Percentiles rank a stretch among this genome's conserved stretches.
phyloP scores from a whole-genome alignment of 2,113 vertebrate species.

The Gila orcuttii region DNA sequence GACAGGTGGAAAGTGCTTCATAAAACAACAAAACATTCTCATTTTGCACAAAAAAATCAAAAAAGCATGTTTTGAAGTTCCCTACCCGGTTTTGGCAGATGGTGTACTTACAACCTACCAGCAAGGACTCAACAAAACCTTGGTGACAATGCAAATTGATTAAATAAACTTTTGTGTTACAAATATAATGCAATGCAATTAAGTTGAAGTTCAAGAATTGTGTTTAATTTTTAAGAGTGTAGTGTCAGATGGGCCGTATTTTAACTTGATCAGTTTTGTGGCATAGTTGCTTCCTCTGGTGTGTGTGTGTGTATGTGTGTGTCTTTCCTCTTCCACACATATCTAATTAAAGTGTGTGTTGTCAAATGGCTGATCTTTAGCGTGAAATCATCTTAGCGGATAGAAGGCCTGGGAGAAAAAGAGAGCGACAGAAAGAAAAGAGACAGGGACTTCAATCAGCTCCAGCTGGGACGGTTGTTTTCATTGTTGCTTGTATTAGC shows the following conservation, averaged over 20 bases:
- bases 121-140: background rate
- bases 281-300: background rate
- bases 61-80: background rate
- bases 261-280: background rate
- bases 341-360: slow-evolving; percentile 86
- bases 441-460: slow-evolving; percentile 84
- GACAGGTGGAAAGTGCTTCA: background rate
- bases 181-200: background rate
- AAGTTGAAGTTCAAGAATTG: background rate
- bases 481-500: slow-evolving; percentile 84
- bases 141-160: background rate
- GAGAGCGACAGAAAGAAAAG: slow-evolving; percentile 71
- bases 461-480: slow-evolving; percentile 80
- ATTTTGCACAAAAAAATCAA: background rate
- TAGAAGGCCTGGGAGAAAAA: slow-evolving; percentile 27
- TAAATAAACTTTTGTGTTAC: background rate
- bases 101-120: background rate
- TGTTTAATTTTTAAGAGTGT: too few relatives aligned
- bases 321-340: slow-evolving; percentile 30
- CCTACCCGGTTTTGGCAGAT: background rate
- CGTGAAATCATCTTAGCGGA: slow-evolving; percentile 85
- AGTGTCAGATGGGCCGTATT: background rate
- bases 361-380: slow-evolving; percentile 74
- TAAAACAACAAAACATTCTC: background rate
- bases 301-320: background rate